phyloP scores from a whole-genome alignment of 2,797 vertebrate genomes.

The Halcyon smyrnensis region DNA sequence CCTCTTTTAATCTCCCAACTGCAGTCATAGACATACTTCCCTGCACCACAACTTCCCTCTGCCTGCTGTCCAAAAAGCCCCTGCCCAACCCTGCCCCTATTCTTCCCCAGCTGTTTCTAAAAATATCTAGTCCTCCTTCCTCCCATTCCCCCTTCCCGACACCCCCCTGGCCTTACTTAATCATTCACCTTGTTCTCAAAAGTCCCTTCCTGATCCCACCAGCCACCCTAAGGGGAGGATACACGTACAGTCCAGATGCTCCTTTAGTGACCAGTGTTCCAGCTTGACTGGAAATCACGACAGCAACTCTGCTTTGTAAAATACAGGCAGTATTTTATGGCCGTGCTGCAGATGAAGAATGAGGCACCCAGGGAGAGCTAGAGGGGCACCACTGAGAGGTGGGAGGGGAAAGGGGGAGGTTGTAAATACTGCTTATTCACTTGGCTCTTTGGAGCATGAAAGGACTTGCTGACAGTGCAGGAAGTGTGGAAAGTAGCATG shows the following conservation, averaged over 20 bases:
- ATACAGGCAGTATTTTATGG: neutral
- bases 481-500: neutral
- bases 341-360: neutral
- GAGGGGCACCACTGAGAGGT: neutral
- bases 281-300: neutral
- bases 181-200: neutral
- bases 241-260: accelerated
- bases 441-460: conserved; percentile 43
- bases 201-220: neutral
- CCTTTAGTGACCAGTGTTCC: neutral
- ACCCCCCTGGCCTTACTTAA: neutral
- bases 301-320: neutral
- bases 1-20: neutral
- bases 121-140: neutral
- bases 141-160: neutral
- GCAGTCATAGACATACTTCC: neutral
- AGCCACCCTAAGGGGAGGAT: neutral
- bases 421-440: neutral
- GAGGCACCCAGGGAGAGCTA: neutral
- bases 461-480: conserved; percentile 29
- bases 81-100: neutral
- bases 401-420: neutral
- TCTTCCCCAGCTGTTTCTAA: neutral
- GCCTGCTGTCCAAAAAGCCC: neutral
- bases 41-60: neutral